Base-by-base conservation (phyloP, 37 sponge, comb jelly and placozoan genomes). In the Spongilla lacustris region DNA sequence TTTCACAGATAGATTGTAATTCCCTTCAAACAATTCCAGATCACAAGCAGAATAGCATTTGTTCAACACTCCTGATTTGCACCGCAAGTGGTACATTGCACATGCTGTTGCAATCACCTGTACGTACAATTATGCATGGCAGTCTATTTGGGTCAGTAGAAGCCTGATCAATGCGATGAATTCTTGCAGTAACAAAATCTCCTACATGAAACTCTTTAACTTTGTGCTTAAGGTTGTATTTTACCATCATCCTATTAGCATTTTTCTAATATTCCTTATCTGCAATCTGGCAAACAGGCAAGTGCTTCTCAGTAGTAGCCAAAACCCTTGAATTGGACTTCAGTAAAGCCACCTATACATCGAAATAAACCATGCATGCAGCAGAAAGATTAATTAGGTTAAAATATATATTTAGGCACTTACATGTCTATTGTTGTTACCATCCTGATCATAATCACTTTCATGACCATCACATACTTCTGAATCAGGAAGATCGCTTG, bases 121-220 rank as follows among this genome's bases (percentile, higher is more conserved):
- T n/a, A n/a, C n/a, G 73, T 23, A 78, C 72, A 13, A 85, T 41
- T 24, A 77, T 49, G 36, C 73, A 77, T 41, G 83, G 74, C 24
- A 83, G 74, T 36, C 83, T 46, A 14, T 24, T 73, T 74, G 36
- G 46, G 66, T 83, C 83, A 30, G 83, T 73, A 6, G 29, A 41
- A 28, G 83, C 17, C 74, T 50, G 24, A 74, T 71, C 83, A 28
- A 83, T 83, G 32, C 83, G 83, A 71, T 74, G 83, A 30, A 83
- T 83, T 22, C 83, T 32, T 3, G 72, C 11, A 25, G 41, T 46
- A 21, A 83, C 83, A 71, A 2, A 31, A n/a, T 83, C 83, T 38
- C 83, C 83, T 36, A 72, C 83, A 41, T 27, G 26, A 49, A 83
- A 83, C 4, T 28, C 22, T 31, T 26, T 32, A 36, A 37, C 50